A percentile compares a stretch with the other conserved stretches of the same genome.
Evolutionary conservation across 1,140 invertebrate species (phyloP).

Genomic region (Ceratina australensis): DNA sequence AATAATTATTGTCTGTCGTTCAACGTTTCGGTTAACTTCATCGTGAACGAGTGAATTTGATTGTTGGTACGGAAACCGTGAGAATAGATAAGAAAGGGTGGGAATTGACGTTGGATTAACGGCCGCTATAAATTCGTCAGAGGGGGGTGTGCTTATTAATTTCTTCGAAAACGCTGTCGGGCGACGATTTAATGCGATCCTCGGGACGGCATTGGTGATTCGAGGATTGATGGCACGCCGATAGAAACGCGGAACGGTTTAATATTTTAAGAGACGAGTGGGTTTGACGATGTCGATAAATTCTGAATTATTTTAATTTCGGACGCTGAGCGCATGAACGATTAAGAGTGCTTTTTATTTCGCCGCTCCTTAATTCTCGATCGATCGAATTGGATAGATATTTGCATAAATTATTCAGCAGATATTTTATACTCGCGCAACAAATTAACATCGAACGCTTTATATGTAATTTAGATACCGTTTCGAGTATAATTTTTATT

Average conservation of each 20-base stretch:
- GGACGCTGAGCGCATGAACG: not conserved
- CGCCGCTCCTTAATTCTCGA: not conserved
- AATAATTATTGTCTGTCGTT: no score
- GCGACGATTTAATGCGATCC: conserved; percentile 21
- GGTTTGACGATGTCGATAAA: conserved; percentile 1
- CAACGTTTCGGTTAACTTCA: no score
- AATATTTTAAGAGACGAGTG: conserved; percentile 20
- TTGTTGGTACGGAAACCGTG: not conserved
- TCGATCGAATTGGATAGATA: no score
- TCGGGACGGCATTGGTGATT: not conserved
- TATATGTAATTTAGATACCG: no score
- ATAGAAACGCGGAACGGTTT: conserved; percentile 16
- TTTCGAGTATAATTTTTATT: no score
- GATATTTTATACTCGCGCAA: no score
- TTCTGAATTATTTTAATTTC: conserved; percentile 25
- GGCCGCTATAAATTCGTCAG: conserved; percentile 12
- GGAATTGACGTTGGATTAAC: conserved; percentile 20
- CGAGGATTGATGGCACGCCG: conserved; percentile 20
- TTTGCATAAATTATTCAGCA: no score
- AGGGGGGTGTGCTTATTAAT: conserved; percentile 20
- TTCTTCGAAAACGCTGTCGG: conserved; percentile 10
- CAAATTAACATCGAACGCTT: no score
- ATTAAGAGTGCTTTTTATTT: conserved; percentile 5
- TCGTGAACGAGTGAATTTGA: no score
- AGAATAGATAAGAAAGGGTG: not conserved